Evolutionary conservation across 35 echinoderm and acorn worm genomes (phyloP).

Genomic region (Strongylocentrotus purpuratus): DNA sequence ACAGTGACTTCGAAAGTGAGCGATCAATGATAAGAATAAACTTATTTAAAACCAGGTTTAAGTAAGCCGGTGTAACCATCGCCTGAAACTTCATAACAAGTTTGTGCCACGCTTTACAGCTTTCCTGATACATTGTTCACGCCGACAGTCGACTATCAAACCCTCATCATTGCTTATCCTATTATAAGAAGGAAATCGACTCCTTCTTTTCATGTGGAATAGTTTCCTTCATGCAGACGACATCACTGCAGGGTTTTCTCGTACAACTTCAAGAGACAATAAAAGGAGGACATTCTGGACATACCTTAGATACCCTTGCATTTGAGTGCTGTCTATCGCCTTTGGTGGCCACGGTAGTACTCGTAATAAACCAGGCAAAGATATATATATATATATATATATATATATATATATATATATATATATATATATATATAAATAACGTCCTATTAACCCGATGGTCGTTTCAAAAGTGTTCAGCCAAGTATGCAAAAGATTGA

Average conservation of each 20-base stretch:
- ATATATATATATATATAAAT: neutral
- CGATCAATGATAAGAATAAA: neutral
- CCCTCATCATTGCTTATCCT: neutral
- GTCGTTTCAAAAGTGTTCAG: too few species aligned
- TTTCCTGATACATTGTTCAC: neutral
- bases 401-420: too few species aligned
- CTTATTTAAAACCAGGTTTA: neutral
- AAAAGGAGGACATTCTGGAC: neutral
- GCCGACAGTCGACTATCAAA: neutral
- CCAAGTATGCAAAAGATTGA: too few species aligned
- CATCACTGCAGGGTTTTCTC: neutral
- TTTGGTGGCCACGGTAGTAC: neutral
- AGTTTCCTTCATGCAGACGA: neutral
- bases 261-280: neutral
- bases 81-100: neutral
- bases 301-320: neutral
- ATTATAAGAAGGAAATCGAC: neutral
- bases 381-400: neutral
- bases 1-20: too few species aligned
- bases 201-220: neutral
- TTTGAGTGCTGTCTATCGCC: neutral
- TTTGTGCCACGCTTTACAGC: neutral
- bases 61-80: neutral
- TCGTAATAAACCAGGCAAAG: neutral
- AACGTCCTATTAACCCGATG: too few species aligned